Conservation (phyloP, 2,888 invertebrate genomes). For the Cordilura impudica region DNA sequence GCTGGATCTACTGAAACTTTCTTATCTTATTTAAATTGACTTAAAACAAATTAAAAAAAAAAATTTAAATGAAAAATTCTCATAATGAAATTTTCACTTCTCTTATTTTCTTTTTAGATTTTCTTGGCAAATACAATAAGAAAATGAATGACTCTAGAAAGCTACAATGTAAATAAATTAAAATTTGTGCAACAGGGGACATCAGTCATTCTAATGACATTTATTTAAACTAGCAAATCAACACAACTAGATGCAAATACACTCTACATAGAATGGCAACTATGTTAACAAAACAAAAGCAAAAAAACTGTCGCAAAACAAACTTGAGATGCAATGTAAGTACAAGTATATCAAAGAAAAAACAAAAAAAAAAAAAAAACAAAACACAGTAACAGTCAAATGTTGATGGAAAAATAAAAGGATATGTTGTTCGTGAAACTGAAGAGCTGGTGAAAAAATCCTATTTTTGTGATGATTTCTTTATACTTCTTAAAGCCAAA, state of each 20-base stretch:
- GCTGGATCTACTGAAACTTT: no score
- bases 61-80: not conserved
- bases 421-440: not conserved
- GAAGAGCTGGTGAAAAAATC: not conserved
- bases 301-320: not conserved
- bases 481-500: constrained; percentile 4
- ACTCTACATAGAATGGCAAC: not conserved
- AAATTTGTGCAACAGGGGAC: constrained; percentile 47
- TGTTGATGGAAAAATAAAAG: not conserved
- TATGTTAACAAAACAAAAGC: not conserved
- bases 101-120: constrained; percentile 8
- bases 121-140: not conserved
- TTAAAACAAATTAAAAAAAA: not conserved
- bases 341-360: not conserved
- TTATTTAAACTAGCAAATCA: constrained; percentile 49
- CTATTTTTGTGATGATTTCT: constrained; percentile 22
- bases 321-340: not conserved
- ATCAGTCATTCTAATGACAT: constrained; percentile 54
- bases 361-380: not conserved
- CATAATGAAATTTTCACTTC: constrained; percentile 3
- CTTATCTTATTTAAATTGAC: not conserved
- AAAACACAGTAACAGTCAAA: not conserved
- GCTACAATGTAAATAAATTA: constrained; percentile 50
- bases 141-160: constrained; percentile 41
- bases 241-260: not conserved